These are phyloP conservation scores for Agelastica alni DNA, from an alignment of 2,888 invertebrate species.

Conservation along the genomic window DNA sequence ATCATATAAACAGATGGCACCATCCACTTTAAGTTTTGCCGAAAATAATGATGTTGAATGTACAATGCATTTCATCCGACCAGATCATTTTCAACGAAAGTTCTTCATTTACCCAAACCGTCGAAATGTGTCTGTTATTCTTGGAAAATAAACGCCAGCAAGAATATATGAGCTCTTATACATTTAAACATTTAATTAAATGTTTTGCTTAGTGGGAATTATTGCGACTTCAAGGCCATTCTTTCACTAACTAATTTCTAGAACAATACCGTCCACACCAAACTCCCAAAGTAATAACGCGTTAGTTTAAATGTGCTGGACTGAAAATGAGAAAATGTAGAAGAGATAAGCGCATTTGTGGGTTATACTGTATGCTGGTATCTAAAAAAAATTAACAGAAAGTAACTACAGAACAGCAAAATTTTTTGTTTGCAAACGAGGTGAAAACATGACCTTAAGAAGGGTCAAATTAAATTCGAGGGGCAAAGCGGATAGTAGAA, in stretches of 20 bases:
- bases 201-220: neutral
- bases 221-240: slow-evolving; percentile 3
- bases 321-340: neutral
- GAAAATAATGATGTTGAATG: too few species aligned
- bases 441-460: too few species aligned
- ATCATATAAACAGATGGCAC: too few species aligned
- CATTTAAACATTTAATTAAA: slow-evolving; percentile 4
- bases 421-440: too few species aligned
- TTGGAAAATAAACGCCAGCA: slow-evolving; percentile 2
- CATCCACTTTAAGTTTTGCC: too few species aligned
- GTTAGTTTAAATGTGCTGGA: neutral
- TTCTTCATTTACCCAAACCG: neutral
- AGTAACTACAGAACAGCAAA: too few species aligned
- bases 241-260: slow-evolving; percentile 3
- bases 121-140: neutral
- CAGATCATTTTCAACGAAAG: neutral
- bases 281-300: too few species aligned
- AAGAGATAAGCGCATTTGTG: too few species aligned
- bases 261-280: neutral
- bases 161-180: neutral
- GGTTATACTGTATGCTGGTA: too few species aligned
- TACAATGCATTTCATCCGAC: neutral
- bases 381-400: too few species aligned
- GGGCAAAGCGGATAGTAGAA: too few species aligned
- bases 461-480: too few species aligned